Base-by-base conservation (phyloP, 2,113 vertebrate species). In the Onychorhynchus coronatus region DNA sequence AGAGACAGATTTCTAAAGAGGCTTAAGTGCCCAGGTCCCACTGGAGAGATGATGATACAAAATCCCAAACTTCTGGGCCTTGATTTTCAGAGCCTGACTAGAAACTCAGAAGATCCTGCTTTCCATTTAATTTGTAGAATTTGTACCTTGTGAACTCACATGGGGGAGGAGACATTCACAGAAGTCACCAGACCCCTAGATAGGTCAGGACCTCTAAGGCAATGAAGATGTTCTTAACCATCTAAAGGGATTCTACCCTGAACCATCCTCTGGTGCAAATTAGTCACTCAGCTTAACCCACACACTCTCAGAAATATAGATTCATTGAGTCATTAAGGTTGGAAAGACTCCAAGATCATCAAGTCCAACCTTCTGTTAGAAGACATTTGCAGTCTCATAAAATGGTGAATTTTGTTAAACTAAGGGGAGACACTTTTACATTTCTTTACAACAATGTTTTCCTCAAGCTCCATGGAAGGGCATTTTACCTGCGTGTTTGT, bases 121-220 rank as follows among this genome's bases (percentile, higher is more conserved):
- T 67, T 10, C 42, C 8, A 9, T 52, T 87, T 24, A 19, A 6
- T n/a, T 73, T 42, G 18, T 21, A 56, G 14, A 55, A 42, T 67
- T 89, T 85, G 20, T 20, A 52, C 33, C 14, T 3, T 39, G 4
- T 28, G 9, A 19, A 25, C 17, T 78, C 23, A 35, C 7, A 12
- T 1, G 2, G 2, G 2, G 16, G 3, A 63, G 6, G 6, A 85
- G 3, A 3, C 5, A 61, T 55, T 59, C 35, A 44, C 16, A 47
- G n/a, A 84, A 20, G 4, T 18, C 27, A 39, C 15, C 1, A 1
- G 13, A 39, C 12, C 46, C 1, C 19, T 58, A 8, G 17, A 23
- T 39, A 62, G 4, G 5, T 11, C 55, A 70, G 21, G 2, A 1
- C 17, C 19, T 79, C 5, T 37, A 14, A 66, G 23, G 6, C 14